phyloP scores from a whole-genome alignment of 2,113 vertebrate genomes.

The Ranitomeya imitator region DNA sequence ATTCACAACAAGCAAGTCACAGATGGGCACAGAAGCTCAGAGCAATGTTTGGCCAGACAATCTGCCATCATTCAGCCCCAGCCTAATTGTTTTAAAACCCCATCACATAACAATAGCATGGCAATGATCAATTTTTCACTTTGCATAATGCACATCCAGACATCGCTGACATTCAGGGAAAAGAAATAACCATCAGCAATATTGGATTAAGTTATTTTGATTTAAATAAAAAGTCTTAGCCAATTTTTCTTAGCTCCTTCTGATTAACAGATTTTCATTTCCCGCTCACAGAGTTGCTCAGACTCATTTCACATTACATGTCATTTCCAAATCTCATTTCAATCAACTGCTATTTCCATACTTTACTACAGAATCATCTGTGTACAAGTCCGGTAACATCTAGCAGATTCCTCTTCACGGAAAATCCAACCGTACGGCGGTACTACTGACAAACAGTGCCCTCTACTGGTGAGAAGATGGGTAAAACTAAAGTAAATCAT shows the following conservation, averaged over 20 bases:
- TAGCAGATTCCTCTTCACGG: not conserved
- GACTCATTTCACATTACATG: not conserved
- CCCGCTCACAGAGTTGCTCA: not conserved
- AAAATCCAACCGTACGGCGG: not conserved
- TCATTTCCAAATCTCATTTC: slow-evolving; percentile 20
- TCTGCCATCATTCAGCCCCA: too few species aligned
- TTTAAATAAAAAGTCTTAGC: not conserved
- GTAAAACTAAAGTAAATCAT: not conserved
- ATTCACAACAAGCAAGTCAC: too few species aligned
- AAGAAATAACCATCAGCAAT: not conserved
- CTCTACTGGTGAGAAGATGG: slow-evolving; percentile 27
- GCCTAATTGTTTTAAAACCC: too few species aligned
- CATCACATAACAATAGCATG: too few species aligned
- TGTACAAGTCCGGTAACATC: not conserved
- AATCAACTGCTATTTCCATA: not conserved
- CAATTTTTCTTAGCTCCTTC: not conserved
- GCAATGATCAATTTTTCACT: not conserved
- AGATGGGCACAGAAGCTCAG: too few species aligned
- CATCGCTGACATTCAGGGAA: not conserved
- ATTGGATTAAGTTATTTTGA: not conserved
- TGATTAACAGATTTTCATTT: slow-evolving; percentile 13
- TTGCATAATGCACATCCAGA: not conserved
- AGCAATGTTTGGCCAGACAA: too few species aligned
- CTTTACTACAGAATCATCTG: slow-evolving; percentile 23
- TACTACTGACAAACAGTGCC: slow-evolving; percentile 26